phyloP scores from a whole-genome alignment of 2,797 vertebrate species.

The Poliocrania exsul region DNA sequence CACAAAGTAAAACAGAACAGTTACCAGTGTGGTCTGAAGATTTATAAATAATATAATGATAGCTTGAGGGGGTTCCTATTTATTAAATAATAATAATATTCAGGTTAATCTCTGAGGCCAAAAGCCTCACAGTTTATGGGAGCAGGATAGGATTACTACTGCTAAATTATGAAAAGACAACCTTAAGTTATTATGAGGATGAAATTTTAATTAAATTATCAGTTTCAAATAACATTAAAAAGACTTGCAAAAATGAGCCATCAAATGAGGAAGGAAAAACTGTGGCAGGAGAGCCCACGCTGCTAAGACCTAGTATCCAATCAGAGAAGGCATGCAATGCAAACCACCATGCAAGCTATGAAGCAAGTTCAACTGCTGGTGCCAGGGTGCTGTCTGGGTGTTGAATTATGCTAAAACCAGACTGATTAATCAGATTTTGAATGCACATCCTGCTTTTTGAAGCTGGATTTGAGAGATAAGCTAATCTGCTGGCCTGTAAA shows the following conservation, averaged over 20 bases:
- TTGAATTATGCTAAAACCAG: no score
- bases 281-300: no score
- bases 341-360: no score
- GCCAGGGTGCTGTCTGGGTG: no score
- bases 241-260: not conserved
- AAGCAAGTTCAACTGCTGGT: no score
- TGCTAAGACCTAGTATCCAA: no score
- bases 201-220: conserved; percentile 35
- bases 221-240: conserved; percentile 7
- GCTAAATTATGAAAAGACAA: conserved; percentile 8
- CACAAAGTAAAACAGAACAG: not conserved
- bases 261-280: not conserved
- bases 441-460: no score
- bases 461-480: no score
- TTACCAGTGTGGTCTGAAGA: not conserved
- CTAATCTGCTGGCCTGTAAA: no score
- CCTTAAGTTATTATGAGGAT: not conserved
- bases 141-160: not conserved
- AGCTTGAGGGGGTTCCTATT: not conserved
- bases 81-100: not conserved
- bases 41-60: not conserved
- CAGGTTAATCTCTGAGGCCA: not conserved
- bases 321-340: no score
- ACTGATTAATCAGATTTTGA: no score
- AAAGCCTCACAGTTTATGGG: not conserved